phyloP scores from a whole-genome alignment of 1,140 invertebrate genomes.

The Calliopsis andreniformis region DNA sequence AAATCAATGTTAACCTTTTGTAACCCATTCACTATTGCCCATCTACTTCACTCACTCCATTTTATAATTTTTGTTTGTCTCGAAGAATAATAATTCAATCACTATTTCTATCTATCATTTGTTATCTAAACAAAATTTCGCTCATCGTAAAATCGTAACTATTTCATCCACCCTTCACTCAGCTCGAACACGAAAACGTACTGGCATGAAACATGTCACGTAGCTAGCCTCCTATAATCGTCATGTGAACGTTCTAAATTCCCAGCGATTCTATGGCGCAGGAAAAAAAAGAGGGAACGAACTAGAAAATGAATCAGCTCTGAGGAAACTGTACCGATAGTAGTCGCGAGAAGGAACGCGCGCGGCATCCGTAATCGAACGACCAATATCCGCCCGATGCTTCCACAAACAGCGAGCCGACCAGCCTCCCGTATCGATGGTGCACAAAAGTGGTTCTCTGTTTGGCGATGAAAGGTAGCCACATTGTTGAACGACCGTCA shows the following conservation, averaged over 20 bases:
- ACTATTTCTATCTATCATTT: background rate
- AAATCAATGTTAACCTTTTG: too few species aligned
- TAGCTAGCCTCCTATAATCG: slow-evolving; percentile 25
- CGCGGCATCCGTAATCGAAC: slow-evolving; percentile 21
- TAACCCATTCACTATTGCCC: too few species aligned
- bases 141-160: background rate
- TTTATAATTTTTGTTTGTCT: too few species aligned
- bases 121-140: too few species aligned
- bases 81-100: background rate
- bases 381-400: slow-evolving; percentile 12
- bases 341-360: slow-evolving; percentile 1
- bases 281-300: background rate
- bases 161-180: slow-evolving; percentile 3
- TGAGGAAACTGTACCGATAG: slow-evolving; percentile 26
- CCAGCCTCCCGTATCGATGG: slow-evolving; percentile 5
- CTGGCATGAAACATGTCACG: slow-evolving; percentile 19
- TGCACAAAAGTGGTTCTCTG: background rate
- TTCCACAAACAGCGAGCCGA: background rate
- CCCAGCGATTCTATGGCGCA: slow-evolving; percentile 4
- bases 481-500: slow-evolving; percentile 18
- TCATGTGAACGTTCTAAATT: slow-evolving; percentile 34
- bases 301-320: slow-evolving; percentile 37
- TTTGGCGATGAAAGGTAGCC: slow-evolving; percentile 33
- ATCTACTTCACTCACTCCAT: too few species aligned
- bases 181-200: background rate